Evolutionary conservation across 2,113 vertebrate genomes (phyloP), one percentile per base, ranked within the genome.

Genomic region (Xyliphius kryptos): DNA sequence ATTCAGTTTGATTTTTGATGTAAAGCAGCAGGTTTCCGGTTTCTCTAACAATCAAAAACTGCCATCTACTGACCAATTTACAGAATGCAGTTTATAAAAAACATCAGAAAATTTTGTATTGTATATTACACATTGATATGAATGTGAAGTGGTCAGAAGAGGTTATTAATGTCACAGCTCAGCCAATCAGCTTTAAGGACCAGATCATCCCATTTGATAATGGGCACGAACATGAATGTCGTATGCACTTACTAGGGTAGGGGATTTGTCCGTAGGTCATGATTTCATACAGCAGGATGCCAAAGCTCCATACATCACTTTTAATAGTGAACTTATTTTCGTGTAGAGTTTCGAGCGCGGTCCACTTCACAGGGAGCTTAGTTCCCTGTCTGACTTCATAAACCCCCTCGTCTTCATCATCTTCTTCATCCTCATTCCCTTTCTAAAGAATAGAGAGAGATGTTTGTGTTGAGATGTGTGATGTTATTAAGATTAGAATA

Each of bases 351-450:
- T 99, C 96, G 0, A 90, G 95, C 3, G 96, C 93, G 0, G 95
- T 98, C 96, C 96, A 99, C 78, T 96, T 99, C 62, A 99, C 86
- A 0, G 96, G 96, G n/a, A 99, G 91, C 62, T 93, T 97, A 48
- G 80, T 81, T 47, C 89, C 92, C 8, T 88, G 85, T 80, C 47
- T 88, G 38, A 88, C 68, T 79, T 95, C 86, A 21, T 97, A 97
- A 9, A 93, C 56, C 1, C 84, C 84, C 64, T 70, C 59, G 10
- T 64, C 61, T 2, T 59, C 55, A 21, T 16, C 21, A 14, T 43
- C 53, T 7, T 48, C 44, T 2, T 5, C 3, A 1, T 38, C 20
- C 9, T 93, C 91, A 75, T 77, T 90, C 73, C 86, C 88, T 73
- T 84, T 83, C 91, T 93, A 57, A 14, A 56, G 68, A 41, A 56